A percentile compares a stretch with the other conserved stretches of the same genome.
Conservation (phyloP, 2,888 invertebrate species). For the Hedychridium roseum region DNA sequence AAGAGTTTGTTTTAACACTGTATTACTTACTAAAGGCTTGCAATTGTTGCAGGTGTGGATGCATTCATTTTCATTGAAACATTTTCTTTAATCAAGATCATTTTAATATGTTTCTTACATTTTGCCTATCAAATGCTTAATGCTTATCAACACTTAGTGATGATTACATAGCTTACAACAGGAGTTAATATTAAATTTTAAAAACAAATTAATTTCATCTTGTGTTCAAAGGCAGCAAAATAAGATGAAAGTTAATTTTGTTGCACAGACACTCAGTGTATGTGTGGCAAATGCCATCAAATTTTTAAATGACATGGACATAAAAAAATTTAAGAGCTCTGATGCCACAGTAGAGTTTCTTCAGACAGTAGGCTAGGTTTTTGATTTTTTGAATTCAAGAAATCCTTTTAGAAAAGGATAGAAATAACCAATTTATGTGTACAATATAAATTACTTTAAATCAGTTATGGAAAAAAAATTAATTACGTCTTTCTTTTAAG, state of each 20-base stretch:
- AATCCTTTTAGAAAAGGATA: neutral
- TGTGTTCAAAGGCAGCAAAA: neutral
- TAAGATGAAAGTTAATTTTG: slow-evolving; percentile 3
- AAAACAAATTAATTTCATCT: neutral
- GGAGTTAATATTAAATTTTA: neutral
- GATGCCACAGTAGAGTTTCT: neutral
- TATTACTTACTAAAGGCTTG: neutral
- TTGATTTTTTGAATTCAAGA: neutral
- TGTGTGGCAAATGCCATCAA: neutral
- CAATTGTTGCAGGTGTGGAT: neutral
- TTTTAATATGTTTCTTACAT: neutral
- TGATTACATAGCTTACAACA: neutral
- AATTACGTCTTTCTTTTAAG: no score
- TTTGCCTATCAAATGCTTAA: neutral
- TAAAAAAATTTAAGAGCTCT: neutral
- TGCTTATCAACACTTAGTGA: neutral
- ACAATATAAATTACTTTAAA: neutral
- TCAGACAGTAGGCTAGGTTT: neutral
- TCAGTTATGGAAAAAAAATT: neutral
- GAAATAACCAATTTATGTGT: neutral
- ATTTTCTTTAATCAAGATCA: neutral
- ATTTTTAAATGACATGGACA: neutral
- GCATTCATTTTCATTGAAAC: neutral
- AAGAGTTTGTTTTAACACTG: neutral
- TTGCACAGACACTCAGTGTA: neutral